Conservation (phyloP, 1,140 invertebrate species). For the Cyrtorhinus lividipennis region DNA sequence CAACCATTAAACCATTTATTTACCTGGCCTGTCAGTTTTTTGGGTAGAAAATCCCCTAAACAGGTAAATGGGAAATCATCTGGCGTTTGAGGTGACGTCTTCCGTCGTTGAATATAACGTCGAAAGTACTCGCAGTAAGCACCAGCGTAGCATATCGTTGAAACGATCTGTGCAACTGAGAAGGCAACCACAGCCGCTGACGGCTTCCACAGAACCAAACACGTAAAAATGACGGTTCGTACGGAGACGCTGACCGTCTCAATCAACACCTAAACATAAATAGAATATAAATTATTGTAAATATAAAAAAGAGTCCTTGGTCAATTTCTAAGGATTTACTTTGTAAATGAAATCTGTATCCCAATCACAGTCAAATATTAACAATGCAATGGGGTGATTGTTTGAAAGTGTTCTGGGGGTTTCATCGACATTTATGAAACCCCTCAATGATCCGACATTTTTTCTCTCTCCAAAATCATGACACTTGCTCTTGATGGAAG, state of each 20-base stretch:
- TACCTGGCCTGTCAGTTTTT: constrained; percentile 34
- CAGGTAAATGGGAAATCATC: constrained; percentile 62
- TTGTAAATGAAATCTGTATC: no score
- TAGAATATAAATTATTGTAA: no score
- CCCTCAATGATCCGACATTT: no score
- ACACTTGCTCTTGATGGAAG: no score
- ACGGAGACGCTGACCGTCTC: constrained; percentile 62
- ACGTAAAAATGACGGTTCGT: constrained; percentile 56
- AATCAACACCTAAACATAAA: constrained; percentile 49
- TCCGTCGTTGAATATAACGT: constrained; percentile 52
- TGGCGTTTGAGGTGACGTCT: constrained; percentile 28
- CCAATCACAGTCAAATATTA: no score
- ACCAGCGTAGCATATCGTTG: constrained; percentile 44
- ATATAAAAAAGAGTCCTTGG: constrained; percentile 17
- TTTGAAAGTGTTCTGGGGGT: no score
- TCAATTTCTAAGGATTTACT: neutral
- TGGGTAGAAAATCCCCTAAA: constrained; percentile 57
- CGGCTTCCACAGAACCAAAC: constrained; percentile 46
- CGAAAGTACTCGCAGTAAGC: constrained; percentile 63
- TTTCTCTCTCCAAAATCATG: no score
- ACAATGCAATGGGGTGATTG: no score
- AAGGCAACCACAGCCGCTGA: constrained; percentile 63
- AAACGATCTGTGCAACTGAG: constrained; percentile 57
- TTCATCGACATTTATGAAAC: no score
- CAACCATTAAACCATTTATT: no score